A percentile compares a stretch with the other conserved stretches of the same genome.
phyloP scores from a whole-genome alignment of 2,888 invertebrate species.

The Corbicula japonica region DNA sequence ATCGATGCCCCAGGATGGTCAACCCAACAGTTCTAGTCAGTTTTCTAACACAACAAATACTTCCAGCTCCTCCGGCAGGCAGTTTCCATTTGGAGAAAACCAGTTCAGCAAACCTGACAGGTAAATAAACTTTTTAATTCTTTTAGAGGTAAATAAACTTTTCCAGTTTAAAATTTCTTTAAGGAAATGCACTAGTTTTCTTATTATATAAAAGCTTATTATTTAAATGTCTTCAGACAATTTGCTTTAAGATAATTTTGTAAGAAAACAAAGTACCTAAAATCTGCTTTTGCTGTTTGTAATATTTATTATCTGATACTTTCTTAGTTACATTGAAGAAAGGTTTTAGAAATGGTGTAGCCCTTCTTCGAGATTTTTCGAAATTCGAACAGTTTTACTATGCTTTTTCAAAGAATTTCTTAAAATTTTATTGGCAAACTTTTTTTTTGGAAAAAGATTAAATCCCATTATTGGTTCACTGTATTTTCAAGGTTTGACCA shows the following conservation, averaged over 20 bases:
- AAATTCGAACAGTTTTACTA: too few relatives aligned
- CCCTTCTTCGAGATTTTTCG: too few relatives aligned
- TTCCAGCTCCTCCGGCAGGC: constrained; percentile 49
- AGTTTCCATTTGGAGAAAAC: constrained; percentile 81
- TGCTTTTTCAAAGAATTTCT: too few relatives aligned
- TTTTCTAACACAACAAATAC: constrained; percentile 46
- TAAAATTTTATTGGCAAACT: too few relatives aligned
- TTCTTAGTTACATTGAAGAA: too few relatives aligned
- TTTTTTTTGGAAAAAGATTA: neutral
- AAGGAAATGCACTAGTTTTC: too few relatives aligned
- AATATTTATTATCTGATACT: neutral
- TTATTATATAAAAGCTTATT: too few relatives aligned
- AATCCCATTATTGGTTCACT: neutral
- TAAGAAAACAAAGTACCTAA: neutral
- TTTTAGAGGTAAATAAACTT: neutral
- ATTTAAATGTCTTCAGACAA: too few relatives aligned
- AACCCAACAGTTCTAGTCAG: constrained; percentile 46
- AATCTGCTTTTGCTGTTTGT: neutral
- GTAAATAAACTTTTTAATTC: constrained; percentile 53
- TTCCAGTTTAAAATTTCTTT: neutral
- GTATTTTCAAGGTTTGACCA: constrained; percentile 74
- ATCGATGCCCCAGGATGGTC: constrained; percentile 40
- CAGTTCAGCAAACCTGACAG: constrained; percentile 80
- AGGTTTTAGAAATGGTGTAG: too few relatives aligned
- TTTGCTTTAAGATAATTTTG: too few relatives aligned